A percentile compares a stretch with the other conserved stretches of the same genome.
Conservation (phyloP, 2,888 invertebrate genomes). For the Heteropelma amictum region DNA sequence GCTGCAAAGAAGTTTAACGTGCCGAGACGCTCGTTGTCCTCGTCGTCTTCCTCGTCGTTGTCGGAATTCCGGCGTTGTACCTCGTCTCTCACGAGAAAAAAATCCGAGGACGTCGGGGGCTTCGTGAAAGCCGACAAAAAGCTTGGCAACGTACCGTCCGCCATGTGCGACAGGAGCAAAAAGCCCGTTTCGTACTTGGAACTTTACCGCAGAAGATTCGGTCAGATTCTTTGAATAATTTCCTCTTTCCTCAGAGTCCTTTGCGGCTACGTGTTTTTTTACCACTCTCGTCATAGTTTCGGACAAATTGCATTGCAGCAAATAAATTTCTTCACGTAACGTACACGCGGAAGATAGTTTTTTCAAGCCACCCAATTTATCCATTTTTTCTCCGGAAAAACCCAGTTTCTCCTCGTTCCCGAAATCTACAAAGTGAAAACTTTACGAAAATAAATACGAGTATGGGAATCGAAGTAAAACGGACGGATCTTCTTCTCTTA, state of each 20-base stretch:
- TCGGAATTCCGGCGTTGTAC: conserved; percentile 47
- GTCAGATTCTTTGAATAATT: conserved; percentile 58
- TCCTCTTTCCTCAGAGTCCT: conserved; percentile 25
- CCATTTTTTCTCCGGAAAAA: too few relatives aligned
- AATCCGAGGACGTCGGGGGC: conserved; percentile 34
- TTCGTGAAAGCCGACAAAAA: conserved; percentile 64
- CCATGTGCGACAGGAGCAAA: conserved; percentile 39
- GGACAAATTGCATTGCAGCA: conserved; percentile 48
- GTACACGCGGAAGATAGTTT: too few relatives aligned
- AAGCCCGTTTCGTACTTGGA: conserved; percentile 66
- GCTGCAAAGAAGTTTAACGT: conserved; percentile 48
- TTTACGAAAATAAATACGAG: too few relatives aligned
- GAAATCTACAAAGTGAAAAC: too few relatives aligned
- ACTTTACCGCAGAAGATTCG: conserved; percentile 63
- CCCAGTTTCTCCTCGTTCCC: too few relatives aligned
- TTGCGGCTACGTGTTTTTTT: background rate
- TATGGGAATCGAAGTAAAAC: too few relatives aligned
- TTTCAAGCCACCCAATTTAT: too few relatives aligned
- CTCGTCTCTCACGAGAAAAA: conserved; percentile 26
- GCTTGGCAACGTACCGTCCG: conserved; percentile 56
- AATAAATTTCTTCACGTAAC: conserved; percentile 37
- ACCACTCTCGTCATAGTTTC: background rate
- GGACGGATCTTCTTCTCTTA: too few relatives aligned
- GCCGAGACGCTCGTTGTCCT: conserved; percentile 24
- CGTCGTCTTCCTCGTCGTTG: conserved; percentile 24